Base-by-base conservation (phyloP, 2,888 invertebrate species). In the Orthosia incerta region DNA sequence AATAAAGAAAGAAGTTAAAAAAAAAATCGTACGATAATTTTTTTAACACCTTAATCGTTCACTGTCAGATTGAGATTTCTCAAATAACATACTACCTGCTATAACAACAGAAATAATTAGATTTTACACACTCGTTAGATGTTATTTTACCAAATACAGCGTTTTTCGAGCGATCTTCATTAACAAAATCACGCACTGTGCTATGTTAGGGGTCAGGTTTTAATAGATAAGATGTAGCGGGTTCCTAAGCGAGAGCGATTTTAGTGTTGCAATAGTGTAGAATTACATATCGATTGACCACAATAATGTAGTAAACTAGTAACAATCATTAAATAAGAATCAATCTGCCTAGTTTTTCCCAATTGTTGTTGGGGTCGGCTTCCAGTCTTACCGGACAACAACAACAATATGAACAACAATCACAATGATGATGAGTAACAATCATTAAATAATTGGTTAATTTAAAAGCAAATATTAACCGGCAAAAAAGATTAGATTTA, bases 131-230 rank as follows among this genome's bases (percentile, higher is more conserved):
- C 86, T 90, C 89, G 89, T 90, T 90, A 89, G 79, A 88, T 89
- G 87, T 89, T 90, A 90, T 91, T 90, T 90, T 80, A 89, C 90
- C 89, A 91, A 93, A 92, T 88, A 91, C 90, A 89, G 86, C 88
- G 87, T 89, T 92, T 91, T 92, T 91, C 84, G 84, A 89, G 85
- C 90, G 88, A 91, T 94, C 92, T 93, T 91, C 90, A 92, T 91
- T 91, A 91, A 89, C 86, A 74, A 85, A 91, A 91, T 91, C 91
- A 93, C 93, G 91, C 91, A 91, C 88, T 87, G 84, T 83, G 76
- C 75, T 79, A 66, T 74, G 67, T 20, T 77, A 55, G 46, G 66
- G 70, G 13, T 59, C 7, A 13, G 65, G 39, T 59, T 74, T 46
- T 48, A 45, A 73, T 69, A 59, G 45, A 11, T 9, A 57, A 11